phyloP scores from a whole-genome alignment of 2,113 vertebrate genomes.

The Cygnus atratus region DNA sequence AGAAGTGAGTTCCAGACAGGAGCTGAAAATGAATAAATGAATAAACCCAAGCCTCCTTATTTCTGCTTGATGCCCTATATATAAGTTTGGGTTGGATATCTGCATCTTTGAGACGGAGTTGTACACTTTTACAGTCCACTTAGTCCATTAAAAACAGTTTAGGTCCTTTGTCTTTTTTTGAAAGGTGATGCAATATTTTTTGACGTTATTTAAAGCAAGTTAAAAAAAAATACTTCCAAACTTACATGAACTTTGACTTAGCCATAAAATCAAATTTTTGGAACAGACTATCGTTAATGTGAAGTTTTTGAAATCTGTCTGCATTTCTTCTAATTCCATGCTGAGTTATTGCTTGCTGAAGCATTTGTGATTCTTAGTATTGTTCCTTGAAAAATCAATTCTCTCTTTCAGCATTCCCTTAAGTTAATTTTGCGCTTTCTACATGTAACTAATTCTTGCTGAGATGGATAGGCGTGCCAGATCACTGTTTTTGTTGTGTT shows the following conservation, averaged over 20 bases:
- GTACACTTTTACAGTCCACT: not conserved
- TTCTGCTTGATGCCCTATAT: not conserved
- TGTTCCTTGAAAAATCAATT: not conserved
- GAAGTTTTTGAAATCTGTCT: not conserved
- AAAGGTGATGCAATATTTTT: not conserved
- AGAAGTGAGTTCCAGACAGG: not conserved
- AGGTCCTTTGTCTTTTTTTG: not conserved
- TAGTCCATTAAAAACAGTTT: not conserved
- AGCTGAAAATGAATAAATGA: not conserved
- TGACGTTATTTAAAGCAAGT: not conserved
- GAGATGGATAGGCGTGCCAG: not conserved
- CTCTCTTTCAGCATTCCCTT: not conserved
- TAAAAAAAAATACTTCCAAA: not conserved
- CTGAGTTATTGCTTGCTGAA: not conserved
- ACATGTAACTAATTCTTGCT: not conserved
- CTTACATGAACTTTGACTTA: not conserved
- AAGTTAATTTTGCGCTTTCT: not conserved
- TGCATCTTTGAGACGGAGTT: not conserved
- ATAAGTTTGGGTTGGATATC: not conserved
- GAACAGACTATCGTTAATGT: not conserved
- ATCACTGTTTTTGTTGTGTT: not conserved
- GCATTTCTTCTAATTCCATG: not conserved
- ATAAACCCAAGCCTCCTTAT: not conserved
- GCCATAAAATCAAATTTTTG: not conserved
- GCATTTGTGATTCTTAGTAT: not conserved